Evolutionary conservation across 2,888 invertebrate genomes (phyloP), one percentile per base, ranked within the genome.

Genomic region (Amblyjoppa fuscipennis): DNA sequence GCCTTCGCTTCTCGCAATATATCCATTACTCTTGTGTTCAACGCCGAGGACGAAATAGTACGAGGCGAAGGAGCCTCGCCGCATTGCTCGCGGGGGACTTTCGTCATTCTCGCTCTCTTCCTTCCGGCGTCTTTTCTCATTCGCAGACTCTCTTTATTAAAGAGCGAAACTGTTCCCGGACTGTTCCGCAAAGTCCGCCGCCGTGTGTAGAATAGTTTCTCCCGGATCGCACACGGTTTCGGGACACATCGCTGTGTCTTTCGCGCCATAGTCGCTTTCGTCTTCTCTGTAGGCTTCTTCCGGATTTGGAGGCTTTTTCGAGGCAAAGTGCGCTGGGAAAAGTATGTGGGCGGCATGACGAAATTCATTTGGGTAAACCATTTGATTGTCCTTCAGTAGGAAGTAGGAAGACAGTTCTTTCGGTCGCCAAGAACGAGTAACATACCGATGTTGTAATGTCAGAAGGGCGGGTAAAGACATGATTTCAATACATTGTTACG

Each of bases 1-100:
- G 56, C 13, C n/a, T 45, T 51, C 84, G 76, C 81, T 82, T 49
- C 53, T 49, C 83, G 87, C 88, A 85, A 89, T 90, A 86, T 89
- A 88, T 89, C 88, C 87, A 90, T 91, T 89, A 90, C 77, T 81
- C 77, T 76, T 64, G 41, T 9, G 28, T 51, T 34, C 38, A 28
- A 68, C 31, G 80, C n/a, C n/a, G n/a, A 49, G 11, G 59, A 70
- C n/a, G 70, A 45, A 13, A 51, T 59, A 70, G 51, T 73, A 59
- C 13, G 59, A 28, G 41, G 34, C 45, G 61, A 49, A 45, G 61
- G 49, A n/a, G 66, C 71, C 66, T 59, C 28, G 11, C 59, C 25
- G 45, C 59, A 82, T 82, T 61, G 61, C 77, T 71, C 77, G 68
- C 69, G 76, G 49, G 68, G 59, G 11, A 11, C 59, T 25, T 28